Conservation (phyloP, 92 coral and sea anemone species). For the Metridium senile region DNA sequence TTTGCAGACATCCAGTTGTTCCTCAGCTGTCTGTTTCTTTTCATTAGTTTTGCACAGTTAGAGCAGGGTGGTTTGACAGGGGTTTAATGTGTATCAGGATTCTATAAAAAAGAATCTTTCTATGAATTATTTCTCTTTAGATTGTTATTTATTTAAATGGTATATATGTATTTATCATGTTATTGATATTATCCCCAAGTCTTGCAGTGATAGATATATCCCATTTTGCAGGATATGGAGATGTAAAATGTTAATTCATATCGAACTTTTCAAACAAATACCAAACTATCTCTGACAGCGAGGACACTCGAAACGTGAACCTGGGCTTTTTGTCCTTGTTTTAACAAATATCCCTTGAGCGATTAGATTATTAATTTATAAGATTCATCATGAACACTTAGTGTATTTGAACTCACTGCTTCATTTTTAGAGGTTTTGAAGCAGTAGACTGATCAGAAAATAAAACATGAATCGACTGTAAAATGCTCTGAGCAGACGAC, state of each 20-base stretch:
- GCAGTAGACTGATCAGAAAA: too few species aligned
- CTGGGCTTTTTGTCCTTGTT: not conserved
- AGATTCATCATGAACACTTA: too few species aligned
- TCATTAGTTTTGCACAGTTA: too few species aligned
- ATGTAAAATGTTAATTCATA: too few species aligned
- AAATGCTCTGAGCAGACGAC: not conserved
- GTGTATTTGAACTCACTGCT: too few species aligned
- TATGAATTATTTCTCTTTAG: not conserved
- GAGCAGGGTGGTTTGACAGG: too few species aligned
- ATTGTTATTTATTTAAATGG: not conserved
- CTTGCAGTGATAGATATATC: not conserved
- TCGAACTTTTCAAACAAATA: not conserved
- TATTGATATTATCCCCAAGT: not conserved
- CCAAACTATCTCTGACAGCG: not conserved
- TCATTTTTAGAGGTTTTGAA: too few species aligned
- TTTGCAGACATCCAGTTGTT: not conserved
- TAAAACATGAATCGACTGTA: not conserved
- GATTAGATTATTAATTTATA: too few species aligned
- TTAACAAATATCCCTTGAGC: not conserved
- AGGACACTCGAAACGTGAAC: not conserved
- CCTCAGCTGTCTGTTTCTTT: not conserved
- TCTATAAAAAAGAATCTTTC: not conserved
- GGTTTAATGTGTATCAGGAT: not conserved
- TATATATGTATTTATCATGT: not conserved
- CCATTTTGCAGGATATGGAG: too few species aligned